Evolutionary conservation across 1,140 invertebrate species (phyloP).

Genomic region (Heliothis virescens): DNA sequence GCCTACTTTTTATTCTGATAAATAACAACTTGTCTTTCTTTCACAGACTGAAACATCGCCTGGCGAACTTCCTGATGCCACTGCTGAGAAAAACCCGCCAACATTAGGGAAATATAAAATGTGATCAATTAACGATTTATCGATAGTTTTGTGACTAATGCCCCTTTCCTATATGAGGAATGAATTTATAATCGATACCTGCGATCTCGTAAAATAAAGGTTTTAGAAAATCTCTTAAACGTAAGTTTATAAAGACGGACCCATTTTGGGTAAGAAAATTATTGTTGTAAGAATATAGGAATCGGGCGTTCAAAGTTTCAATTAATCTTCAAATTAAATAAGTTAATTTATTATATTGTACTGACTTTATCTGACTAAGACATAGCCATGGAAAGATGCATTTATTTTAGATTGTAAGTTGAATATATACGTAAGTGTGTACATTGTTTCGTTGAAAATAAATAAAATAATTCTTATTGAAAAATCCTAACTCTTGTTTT

Average conservation of each 20-base stretch:
- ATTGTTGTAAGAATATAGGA: neutral
- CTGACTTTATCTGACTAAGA: conserved; percentile 30
- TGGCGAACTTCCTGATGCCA: conserved; percentile 75
- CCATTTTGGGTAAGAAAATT: neutral
- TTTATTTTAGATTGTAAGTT: conserved; percentile 72
- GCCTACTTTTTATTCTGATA: too few relatives aligned
- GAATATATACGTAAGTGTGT: conserved; percentile 60
- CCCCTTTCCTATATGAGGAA: neutral
- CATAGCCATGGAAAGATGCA: conserved; percentile 61
- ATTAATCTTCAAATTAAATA: conserved; percentile 8
- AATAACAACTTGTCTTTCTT: conserved; percentile 45
- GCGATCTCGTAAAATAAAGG: neutral
- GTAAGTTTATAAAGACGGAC: neutral
- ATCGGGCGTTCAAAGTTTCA: conserved; percentile 2
- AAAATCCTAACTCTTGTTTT: conserved; percentile 75
- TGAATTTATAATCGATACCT: neutral
- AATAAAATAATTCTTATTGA: conserved; percentile 82
- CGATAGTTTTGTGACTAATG: neutral
- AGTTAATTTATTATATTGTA: conserved; percentile 26
- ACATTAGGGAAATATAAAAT: conserved; percentile 59
- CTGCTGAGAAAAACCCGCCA: conserved; percentile 76
- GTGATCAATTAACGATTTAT: conserved; percentile 29
- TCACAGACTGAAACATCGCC: conserved; percentile 77
- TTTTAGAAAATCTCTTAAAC: neutral
- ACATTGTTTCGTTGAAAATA: conserved; percentile 84